Base-by-base conservation (phyloP, 2,113 vertebrate species). In the Stictonetta naevosa region DNA sequence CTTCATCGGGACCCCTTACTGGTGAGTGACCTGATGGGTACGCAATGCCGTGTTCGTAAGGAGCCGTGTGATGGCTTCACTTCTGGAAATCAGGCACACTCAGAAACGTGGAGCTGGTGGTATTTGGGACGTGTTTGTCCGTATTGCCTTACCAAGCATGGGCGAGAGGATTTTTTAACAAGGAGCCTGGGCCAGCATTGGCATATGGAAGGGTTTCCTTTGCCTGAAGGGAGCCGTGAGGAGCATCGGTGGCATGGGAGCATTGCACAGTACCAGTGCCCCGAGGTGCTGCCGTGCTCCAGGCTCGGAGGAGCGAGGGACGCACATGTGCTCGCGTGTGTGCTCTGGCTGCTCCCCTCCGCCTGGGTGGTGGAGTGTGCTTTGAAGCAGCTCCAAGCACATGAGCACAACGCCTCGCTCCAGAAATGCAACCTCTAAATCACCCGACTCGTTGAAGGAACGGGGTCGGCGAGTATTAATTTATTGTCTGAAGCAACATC, bases 1-100 rank as follows among this genome's bases (percentile, higher is more conserved):
- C 86, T 99, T 99, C 96, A 99, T 99, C 34, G 99, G 99, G 52
- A 99, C 99, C 4, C 99, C 99, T 10, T 99, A 99, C 97, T 99
- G 99, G 99, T 99, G 95, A 98, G 99, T 97, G 28, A 46, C 33
- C 73, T 15, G 25, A 78, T 83, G 59, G 77, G 58, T 68, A 36
- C 68, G 62, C 33, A 68, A 18, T n/a, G 58, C 44, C 1, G 1
- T 6, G 46, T 8, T 63, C 12, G 0, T 6, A 10, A 26, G 73
- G 67, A 40, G 25, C 50, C 11, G 3, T 28, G 52, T 18, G 31
- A 64, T 52, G 48, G 29, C 44, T 42, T 52, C 3, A 0, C 38
- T 59, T 53, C 63, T 21, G 38, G 36, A 44, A 52, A 73, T 13
- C 66, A 62, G 42, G 0, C 56, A 40, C 21, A 46, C 76, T 46